These are phyloP conservation scores for Gonatopus flavifemur DNA, from an alignment of 1,140 invertebrate species.

Conservation along the genomic window DNA sequence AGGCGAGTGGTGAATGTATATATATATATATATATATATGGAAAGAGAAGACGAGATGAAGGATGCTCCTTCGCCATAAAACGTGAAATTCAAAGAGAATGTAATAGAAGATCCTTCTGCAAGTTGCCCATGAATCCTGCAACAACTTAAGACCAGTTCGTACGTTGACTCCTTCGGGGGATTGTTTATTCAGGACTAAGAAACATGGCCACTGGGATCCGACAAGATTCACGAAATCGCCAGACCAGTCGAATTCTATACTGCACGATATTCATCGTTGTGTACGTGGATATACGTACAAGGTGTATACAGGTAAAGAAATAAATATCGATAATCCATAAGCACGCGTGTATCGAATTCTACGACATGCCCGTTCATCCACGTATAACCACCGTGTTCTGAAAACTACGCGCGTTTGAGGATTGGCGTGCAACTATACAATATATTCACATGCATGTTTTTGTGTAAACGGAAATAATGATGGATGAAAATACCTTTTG, in stretches of 20 bases:
- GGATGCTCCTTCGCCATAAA: conserved; percentile 25
- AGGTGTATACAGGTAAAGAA: neutral
- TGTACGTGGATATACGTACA: neutral
- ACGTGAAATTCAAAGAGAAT: conserved; percentile 54
- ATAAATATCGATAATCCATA: conserved; percentile 24
- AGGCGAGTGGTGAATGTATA: neutral
- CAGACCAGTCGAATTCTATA: conserved; percentile 4
- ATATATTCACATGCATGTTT: too few species aligned
- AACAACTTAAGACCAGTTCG: conserved; percentile 28
- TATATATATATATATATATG: too few species aligned
- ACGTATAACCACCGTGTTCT: too few species aligned
- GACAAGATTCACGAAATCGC: too few species aligned
- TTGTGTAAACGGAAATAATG: too few species aligned
- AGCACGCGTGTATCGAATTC: conserved; percentile 19
- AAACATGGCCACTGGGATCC: too few species aligned
- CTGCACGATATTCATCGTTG: neutral
- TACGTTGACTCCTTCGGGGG: conserved; percentile 23
- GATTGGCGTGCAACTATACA: too few species aligned
- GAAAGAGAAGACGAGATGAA: too few species aligned
- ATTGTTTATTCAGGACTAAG: conserved; percentile 44
- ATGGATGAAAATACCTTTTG: too few species aligned
- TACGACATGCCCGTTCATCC: too few species aligned
- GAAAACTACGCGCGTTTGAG: too few species aligned
- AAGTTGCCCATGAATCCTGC: conserved; percentile 45
- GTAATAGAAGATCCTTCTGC: conserved; percentile 28